Conservation (phyloP, 2,888 invertebrate species). For the Papilio gigon region DNA sequence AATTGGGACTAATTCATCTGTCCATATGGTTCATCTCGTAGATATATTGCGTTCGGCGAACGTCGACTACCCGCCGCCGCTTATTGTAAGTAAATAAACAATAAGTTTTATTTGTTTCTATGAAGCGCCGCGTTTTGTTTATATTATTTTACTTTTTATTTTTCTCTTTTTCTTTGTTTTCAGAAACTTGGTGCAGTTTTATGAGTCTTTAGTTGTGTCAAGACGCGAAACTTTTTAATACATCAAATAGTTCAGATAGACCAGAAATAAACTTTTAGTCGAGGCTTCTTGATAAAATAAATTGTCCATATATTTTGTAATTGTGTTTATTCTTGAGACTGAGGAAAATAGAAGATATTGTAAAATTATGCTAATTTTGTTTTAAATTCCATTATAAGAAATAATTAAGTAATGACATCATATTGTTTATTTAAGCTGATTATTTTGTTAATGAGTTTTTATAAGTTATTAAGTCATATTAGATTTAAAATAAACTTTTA, state of each 20-base stretch:
- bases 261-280: conserved; percentile 7
- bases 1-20: conserved; percentile 76
- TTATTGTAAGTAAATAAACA: conserved; percentile 86
- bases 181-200: conserved; percentile 41
- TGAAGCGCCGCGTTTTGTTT: conserved; percentile 36
- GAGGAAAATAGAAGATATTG: neutral
- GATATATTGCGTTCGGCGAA: conserved; percentile 90
- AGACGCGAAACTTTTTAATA: neutral
- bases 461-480: neutral
- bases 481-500: neutral
- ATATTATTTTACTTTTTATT: conserved; percentile 44
- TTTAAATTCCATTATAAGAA: too few relatives aligned
- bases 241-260: neutral
- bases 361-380: neutral
- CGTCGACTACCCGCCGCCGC: conserved; percentile 88
- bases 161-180: conserved; percentile 47
- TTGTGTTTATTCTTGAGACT: neutral
- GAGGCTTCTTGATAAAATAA: neutral
- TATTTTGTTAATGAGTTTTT: neutral
- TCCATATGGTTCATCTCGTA: conserved; percentile 92
- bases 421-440: too few relatives aligned
- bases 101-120: conserved; percentile 44
- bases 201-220: conserved; percentile 41
- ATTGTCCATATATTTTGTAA: too few relatives aligned
- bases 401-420: too few relatives aligned